Evolutionary conservation across 2,888 invertebrate genomes (phyloP).

Genomic region (Leucoptera coffeella): DNA sequence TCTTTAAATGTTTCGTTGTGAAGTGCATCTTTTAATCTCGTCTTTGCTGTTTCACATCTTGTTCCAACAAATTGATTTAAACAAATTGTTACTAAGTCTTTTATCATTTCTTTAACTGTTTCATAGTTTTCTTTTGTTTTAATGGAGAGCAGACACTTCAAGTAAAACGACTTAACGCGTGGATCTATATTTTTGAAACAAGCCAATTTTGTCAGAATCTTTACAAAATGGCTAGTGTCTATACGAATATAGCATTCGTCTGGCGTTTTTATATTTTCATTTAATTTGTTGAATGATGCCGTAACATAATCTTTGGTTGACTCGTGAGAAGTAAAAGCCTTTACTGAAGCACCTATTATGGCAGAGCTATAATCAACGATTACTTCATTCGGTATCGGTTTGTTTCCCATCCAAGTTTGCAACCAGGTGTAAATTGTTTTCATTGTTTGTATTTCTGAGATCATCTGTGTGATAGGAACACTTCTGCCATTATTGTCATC

Average conservation of each 20-base stretch:
- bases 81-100: conserved; percentile 2
- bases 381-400: conserved; percentile 2
- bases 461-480: conserved; percentile 2
- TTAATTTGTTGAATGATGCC: conserved; percentile 1
- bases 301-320: conserved; percentile 2
- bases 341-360: conserved; percentile 3
- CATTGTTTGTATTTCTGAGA: conserved; percentile 3
- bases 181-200: conserved; percentile 3
- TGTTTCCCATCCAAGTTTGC: conserved; percentile 1
- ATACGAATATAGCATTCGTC: conserved; percentile 2
- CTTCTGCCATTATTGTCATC: conserved; percentile 2
- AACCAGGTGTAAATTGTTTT: conserved; percentile 3
- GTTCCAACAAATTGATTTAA: conserved; percentile 2
- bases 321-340: conserved; percentile 1
- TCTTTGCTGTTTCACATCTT: neutral
- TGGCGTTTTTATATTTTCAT: neutral
- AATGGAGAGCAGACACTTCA: conserved; percentile 1
- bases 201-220: conserved; percentile 2
- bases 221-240: conserved; percentile 2
- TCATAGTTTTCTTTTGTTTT: conserved; percentile 2
- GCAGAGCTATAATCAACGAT: conserved; percentile 2
- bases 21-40: conserved; percentile 3
- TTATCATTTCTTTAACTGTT: conserved; percentile 2
- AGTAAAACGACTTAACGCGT: conserved; percentile 3
- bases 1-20: conserved; percentile 1